Evolutionary conservation across 2,888 invertebrate genomes (phyloP), one percentile per base, ranked within the genome.

Genomic region (Protonemura montana): DNA sequence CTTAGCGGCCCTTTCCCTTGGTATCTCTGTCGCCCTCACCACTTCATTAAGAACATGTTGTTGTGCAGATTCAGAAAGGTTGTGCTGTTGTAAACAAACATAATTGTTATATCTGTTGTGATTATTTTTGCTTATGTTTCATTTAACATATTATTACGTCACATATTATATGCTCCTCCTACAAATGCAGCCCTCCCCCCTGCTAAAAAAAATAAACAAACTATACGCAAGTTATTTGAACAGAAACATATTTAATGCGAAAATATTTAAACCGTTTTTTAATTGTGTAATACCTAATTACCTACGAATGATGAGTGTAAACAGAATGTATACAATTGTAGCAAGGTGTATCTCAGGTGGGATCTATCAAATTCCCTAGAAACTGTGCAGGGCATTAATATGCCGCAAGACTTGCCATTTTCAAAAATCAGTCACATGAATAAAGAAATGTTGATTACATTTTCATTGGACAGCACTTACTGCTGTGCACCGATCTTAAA

Each of bases 321-420:
- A 91, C 91, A 90, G 84, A 90, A 91, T 59, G 91, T 91, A 92
- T 91, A 91, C 91, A 91, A 84, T 59, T 59, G 82, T 91, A 91
- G 91, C 90, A 91, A 91, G n/a, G n/a, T 90, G 91, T 91, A 91
- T 91, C 91, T 92, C 92, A 92, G 92, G 91, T 91, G 91, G 91
- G 91, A 76, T n/a, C n/a, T 29, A 84, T 28, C 29, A n/a, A 29
- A 25, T 76, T 84, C 59, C 84, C 59, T 84, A 76, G 26, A 26
- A 81, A 76, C 21, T 84, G 84, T n/a, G 30, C n/a, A 29, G 78
- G 82, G 82, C 82, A 41, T 83, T 83, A 25, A 25, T 78, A 7
- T 84, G 84, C 84, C 84, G 29, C 16, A 29, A 28, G 28, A 84
- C 84, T 84, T 84, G 84, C 84, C 84, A 84, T 28, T 76, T 83